Evolutionary conservation across 2,797 vertebrate species (phyloP), one percentile per base, ranked within the genome.

Genomic region (Eupleurogrammus muticus): DNA sequence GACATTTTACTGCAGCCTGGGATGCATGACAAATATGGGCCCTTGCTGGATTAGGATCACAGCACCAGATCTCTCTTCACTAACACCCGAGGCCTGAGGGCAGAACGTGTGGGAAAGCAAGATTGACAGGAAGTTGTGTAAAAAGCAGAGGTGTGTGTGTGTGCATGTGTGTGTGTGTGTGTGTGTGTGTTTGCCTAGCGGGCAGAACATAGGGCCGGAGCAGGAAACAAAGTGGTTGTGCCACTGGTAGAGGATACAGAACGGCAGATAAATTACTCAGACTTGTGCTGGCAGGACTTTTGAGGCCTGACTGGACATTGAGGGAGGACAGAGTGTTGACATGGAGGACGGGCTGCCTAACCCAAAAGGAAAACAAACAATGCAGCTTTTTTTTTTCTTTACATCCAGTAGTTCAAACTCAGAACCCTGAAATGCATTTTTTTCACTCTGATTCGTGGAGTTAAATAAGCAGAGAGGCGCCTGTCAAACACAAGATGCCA

Each of bases 201-300:
- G 87, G 79, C 80, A 81, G 77, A 83, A 84, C 84, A 87, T 75
- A 59, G 73, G 73, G 72, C 79, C 81, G 82, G 82, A 63, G 62
- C 85, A 86, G 87, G 86, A 92, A 92, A 87, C 84, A 1, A 66
- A 83, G 82, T 49, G 64, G 79, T 87, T 74, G 79, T 90, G 87
- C 83, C 83, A 90, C 76, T 72, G 79, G 87, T 87, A 84, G 72
- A 89, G 86, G 84, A 88, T 85, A 83, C 82, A 81, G 70, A 91
- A 53, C 17, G 40, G 83, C 62, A 85, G 85, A 89, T 87, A 85
- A 91, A 90, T 93, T 75, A 90, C 80, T 75, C 80, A 67, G 73
- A 86, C 86, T 89, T 66, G 72, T 73, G 62, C 76, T 91, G 91
- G 91, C 90, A 89, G 72, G 53, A 90, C 90, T 90, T 95, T 87